Conservation (phyloP, 2,888 invertebrate genomes). For the Acrobasis suavella region DNA sequence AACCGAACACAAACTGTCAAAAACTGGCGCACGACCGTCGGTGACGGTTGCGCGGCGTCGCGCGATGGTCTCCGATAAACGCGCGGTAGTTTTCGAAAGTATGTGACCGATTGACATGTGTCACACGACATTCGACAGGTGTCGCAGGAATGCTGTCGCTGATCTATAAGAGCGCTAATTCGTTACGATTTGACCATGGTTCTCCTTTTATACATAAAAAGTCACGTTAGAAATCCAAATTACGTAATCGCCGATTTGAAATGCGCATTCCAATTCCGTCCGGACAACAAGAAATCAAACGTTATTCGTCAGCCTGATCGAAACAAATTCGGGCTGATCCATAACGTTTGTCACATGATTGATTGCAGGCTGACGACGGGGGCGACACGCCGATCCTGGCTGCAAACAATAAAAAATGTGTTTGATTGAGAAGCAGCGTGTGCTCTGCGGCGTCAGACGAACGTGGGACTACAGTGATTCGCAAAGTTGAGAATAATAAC, state of each 20-base stretch:
- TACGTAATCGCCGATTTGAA: conserved; percentile 9
- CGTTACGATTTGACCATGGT: background rate
- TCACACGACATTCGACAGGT: too few relatives aligned
- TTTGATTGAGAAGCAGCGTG: conserved; percentile 63
- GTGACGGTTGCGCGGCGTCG: too few relatives aligned
- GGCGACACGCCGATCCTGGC: conserved; percentile 57
- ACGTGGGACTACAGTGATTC: conserved; percentile 66
- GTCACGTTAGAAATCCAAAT: background rate
- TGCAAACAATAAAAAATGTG: conserved; percentile 73
- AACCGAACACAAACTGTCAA: too few relatives aligned
- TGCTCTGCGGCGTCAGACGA: conserved; percentile 64
- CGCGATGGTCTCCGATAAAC: too few relatives aligned
- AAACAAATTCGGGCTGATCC: conserved; percentile 44
- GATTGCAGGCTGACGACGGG: conserved; percentile 60
- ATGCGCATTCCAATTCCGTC: conserved; percentile 67
- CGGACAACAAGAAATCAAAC: conserved; percentile 29
- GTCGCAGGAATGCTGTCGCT: too few relatives aligned
- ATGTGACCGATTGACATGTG: too few relatives aligned
- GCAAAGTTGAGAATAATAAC: conserved; percentile 72
- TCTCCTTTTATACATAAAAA: conserved; percentile 8
- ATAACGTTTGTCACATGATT: conserved; percentile 45
- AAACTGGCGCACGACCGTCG: too few relatives aligned
- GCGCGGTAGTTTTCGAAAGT: too few relatives aligned
- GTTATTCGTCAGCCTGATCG: conserved; percentile 53
- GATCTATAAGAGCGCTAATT: too few relatives aligned